Evolutionary conservation across 2,888 invertebrate genomes (phyloP).

Genomic region (Coelopa pilipes): DNA sequence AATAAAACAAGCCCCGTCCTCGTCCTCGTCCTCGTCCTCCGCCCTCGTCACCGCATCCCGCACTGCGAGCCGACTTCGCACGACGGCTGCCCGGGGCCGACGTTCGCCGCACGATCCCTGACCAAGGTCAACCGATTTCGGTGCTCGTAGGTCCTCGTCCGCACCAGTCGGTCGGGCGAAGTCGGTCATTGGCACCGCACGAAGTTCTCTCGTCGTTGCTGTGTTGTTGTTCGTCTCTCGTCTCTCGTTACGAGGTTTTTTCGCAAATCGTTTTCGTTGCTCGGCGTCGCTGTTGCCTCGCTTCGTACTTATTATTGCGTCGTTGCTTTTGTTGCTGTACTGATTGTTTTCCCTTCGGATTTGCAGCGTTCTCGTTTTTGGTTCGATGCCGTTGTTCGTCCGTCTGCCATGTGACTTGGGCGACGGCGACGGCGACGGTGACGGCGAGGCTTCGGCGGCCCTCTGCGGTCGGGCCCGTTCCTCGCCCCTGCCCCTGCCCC

Average conservation of each 20-base stretch:
- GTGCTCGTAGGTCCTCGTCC: too few relatives aligned
- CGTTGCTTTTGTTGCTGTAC: background rate
- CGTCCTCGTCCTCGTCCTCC: background rate
- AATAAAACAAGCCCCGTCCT: too few relatives aligned
- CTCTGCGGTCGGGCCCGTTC: conserved; percentile 40
- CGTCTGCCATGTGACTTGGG: background rate
- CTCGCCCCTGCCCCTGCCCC: conserved; percentile 40
- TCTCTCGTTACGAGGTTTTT: background rate
- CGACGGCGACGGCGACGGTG: background rate
- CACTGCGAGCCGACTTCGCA: too few relatives aligned
- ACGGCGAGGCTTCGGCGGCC: background rate
- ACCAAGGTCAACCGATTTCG: too few relatives aligned
- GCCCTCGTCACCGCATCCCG: too few relatives aligned
- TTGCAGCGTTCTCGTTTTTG: background rate
- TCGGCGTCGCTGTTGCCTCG: background rate
- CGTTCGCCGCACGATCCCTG: too few relatives aligned
- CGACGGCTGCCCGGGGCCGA: too few relatives aligned
- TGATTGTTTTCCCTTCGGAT: too few relatives aligned
- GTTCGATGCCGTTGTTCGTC: background rate
- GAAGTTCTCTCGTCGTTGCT: background rate
- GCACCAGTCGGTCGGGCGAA: too few relatives aligned
- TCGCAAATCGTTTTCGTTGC: background rate
- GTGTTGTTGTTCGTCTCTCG: too few relatives aligned
- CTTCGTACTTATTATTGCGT: background rate
- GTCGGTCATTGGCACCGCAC: conserved; percentile 9